phyloP scores from a whole-genome alignment of 2,113 vertebrate species.

The Anser cygnoides region DNA sequence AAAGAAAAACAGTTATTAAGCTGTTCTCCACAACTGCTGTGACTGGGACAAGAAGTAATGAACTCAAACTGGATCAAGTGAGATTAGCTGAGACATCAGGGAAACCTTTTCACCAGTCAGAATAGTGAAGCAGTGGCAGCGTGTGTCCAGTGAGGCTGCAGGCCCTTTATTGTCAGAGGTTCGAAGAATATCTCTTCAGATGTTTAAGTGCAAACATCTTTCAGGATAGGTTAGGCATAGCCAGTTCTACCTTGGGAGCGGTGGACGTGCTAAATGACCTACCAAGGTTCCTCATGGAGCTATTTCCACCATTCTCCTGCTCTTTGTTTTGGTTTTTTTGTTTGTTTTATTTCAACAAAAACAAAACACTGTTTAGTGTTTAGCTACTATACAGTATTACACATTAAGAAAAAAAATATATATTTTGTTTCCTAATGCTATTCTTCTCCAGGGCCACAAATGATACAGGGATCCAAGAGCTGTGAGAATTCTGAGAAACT shows the following conservation, averaged over 20 bases:
- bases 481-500: neutral
- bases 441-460: neutral
- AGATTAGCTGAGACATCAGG: neutral
- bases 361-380: neutral
- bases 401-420: neutral
- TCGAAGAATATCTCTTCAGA: neutral
- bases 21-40: neutral
- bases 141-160: neutral
- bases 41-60: neutral
- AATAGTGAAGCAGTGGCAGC: neutral
- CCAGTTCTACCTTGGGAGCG: neutral
- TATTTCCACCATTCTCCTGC: neutral
- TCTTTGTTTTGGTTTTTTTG: neutral
- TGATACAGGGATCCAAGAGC: neutral
- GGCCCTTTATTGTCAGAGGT: neutral
- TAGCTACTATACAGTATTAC: neutral
- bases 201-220: neutral
- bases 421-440: neutral
- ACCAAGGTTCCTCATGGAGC: neutral
- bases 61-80: neutral
- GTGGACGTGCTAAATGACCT: neutral
- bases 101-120: neutral
- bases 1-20: neutral
- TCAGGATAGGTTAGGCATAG: neutral
- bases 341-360: neutral